A percentile compares a stretch with the other conserved stretches of the same genome.
Evolutionary conservation across 2,888 invertebrate genomes (phyloP).

Genomic region (Copidosoma aretas): DNA sequence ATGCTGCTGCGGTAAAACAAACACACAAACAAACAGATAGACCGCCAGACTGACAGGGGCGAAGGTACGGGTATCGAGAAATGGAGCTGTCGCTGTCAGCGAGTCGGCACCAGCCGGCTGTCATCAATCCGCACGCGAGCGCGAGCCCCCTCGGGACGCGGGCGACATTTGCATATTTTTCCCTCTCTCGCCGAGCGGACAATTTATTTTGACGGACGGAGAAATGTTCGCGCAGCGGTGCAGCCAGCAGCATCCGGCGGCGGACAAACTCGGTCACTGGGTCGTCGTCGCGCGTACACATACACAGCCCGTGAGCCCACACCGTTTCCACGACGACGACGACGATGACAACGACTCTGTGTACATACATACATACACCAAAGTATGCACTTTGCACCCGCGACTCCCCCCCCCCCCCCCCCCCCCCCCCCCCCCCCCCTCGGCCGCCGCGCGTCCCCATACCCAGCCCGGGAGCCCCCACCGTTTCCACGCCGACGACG

Average conservation of each 20-base stretch:
- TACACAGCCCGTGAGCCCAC: slow-evolving; percentile 34
- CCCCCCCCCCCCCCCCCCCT: no score
- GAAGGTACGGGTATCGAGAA: no score
- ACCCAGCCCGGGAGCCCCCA: slow-evolving; percentile 33
- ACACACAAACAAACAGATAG: no score
- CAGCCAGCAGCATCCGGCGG: background rate
- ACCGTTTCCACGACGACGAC: slow-evolving; percentile 48
- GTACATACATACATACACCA: background rate
- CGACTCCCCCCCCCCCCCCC: background rate
- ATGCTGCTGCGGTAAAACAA: no score
- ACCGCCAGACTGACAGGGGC: no score
- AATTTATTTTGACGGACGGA: slow-evolving; percentile 14
- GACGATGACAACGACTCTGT: slow-evolving; percentile 6
- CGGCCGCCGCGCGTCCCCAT: slow-evolving; percentile 49
- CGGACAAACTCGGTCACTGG: slow-evolving; percentile 54
- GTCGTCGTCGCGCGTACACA: slow-evolving; percentile 54
- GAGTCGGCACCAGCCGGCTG: slow-evolving; percentile 29
- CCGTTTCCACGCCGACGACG: slow-evolving; percentile 47
- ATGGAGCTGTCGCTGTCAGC: no score
- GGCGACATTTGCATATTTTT: slow-evolving; percentile 12
- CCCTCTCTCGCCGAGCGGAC: slow-evolving; percentile 7
- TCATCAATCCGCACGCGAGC: slow-evolving; percentile 26
- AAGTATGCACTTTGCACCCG: background rate
- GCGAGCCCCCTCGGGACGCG: background rate
- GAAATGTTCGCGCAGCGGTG: slow-evolving; percentile 7